Base-by-base conservation (phyloP, 37 sponge, comb jelly and placozoan genomes). In the Tethya wilhelma region DNA sequence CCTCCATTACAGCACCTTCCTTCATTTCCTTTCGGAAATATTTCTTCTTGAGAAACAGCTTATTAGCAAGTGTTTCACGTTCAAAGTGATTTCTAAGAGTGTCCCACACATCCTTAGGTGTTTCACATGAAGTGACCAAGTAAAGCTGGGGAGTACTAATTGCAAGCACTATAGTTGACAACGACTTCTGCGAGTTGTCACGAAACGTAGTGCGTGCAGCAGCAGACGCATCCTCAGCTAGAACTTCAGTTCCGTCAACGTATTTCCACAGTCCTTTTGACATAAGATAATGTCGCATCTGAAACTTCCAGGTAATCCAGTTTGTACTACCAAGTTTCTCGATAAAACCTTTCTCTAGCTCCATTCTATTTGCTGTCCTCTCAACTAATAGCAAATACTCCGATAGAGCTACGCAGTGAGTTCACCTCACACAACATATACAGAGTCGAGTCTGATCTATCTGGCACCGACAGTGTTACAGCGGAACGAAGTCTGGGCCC, bases 261-360 rank as follows among this genome's bases (percentile, higher is more conserved):
- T 45, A 65, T 32, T 30, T 42, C 82, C 74, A 86, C 20, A 86
- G 64, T 37, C 63, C 76, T 32, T 81, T 87, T 38, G 82, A 81
- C 36, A 80, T 9, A 44, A 87, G 38, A 45, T 77, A 38, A 42
- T 74, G 82, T 7, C 55, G 40, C 69, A 87, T 70, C 59, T 87
- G 82, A 44, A 87, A 87, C 72, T 81, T 87, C 88, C 82, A 87
- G 22, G 82, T 81, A 45, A 32, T 75, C 88, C n/a, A n/a, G n/a
- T n/a, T n/a, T n/a, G n/a, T n/a, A n/a, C n/a, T n/a, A n/a, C n/a
- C n/a, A n/a, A n/a, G n/a, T n/a, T n/a, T n/a, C n/a, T n/a, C n/a
- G n/a, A n/a, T n/a, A n/a, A n/a, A n/a, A n/a, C n/a, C n/a, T n/a
- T n/a, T n/a, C n/a, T n/a, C n/a, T n/a, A n/a, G n/a, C n/a, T n/a